Conservation (phyloP, 2,888 invertebrate species). For the Crocallis elinguaria region DNA sequence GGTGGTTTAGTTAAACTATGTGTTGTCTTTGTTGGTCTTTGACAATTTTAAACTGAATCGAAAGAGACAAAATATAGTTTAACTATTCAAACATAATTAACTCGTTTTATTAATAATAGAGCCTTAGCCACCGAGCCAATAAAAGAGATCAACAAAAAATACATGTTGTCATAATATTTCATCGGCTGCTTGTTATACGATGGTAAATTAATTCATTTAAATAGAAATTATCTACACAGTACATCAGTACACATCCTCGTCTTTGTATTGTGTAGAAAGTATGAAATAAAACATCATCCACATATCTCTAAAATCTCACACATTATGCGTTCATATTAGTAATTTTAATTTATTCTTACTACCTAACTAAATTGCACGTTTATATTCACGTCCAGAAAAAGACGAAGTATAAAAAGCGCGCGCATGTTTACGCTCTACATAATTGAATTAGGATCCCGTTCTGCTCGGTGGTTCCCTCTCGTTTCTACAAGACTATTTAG, state of each 20-base stretch:
- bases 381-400: slow-evolving; percentile 60
- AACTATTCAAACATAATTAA: too few relatives aligned
- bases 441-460: slow-evolving; percentile 82
- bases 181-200: too few relatives aligned
- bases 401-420: slow-evolving; percentile 58
- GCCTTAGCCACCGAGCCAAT: too few relatives aligned
- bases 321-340: slow-evolving; percentile 34
- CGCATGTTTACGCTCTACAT: slow-evolving; percentile 74
- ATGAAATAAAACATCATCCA: slow-evolving; percentile 19
- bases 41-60: too few relatives aligned
- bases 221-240: slow-evolving; percentile 3
- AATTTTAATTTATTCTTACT: slow-evolving; percentile 39
- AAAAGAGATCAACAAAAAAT: too few relatives aligned
- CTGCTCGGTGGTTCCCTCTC: slow-evolving; percentile 67
- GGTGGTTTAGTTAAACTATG: too few relatives aligned
- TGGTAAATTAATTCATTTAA: too few relatives aligned
- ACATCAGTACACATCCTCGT: too few relatives aligned
- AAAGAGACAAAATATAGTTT: too few relatives aligned
- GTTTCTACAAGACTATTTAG: slow-evolving; percentile 70
- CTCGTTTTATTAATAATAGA: too few relatives aligned
- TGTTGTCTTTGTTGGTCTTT: too few relatives aligned
- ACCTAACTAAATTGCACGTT: slow-evolving; percentile 52
- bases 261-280: slow-evolving; percentile 33
- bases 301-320: slow-evolving; percentile 29
- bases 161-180: too few relatives aligned